Percentiles rank a stretch among this genome's conserved stretches.
These are phyloP conservation scores for Myathropa florea DNA, from an alignment of 2,888 invertebrate genomes.

Conservation along the genomic window DNA sequence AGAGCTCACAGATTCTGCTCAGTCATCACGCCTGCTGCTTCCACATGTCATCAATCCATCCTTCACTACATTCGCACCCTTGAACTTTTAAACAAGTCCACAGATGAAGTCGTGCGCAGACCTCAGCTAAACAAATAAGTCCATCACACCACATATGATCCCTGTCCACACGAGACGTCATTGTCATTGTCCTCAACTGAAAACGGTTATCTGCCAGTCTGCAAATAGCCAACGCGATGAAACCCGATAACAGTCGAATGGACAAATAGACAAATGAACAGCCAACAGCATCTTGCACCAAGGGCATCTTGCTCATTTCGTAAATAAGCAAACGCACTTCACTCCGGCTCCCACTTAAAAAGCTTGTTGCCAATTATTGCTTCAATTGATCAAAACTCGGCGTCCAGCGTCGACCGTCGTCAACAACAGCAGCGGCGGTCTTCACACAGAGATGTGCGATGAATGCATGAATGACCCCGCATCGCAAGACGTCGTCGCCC, in stretches of 20 bases:
- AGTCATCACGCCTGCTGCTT: no score
- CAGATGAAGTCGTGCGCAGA: no score
- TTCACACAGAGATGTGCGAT: slow-evolving; percentile 26
- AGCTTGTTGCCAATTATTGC: slow-evolving; percentile 4
- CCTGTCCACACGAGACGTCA: no score
- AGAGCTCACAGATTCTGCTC: no score
- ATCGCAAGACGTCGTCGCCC: slow-evolving; percentile 6
- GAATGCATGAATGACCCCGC: slow-evolving; percentile 38
- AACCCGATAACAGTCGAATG: no score
- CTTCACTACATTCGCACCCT: no score
- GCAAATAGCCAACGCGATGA: background rate
- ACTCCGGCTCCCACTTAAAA: background rate
- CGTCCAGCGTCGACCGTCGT: background rate
- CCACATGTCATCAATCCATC: no score
- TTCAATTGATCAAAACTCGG: slow-evolving; percentile 24
- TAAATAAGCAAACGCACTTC: slow-evolving; percentile 22
- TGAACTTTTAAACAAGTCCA: no score
- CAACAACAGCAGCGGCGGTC: background rate
- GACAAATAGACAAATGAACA: background rate
- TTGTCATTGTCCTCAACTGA: no score
- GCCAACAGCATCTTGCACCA: background rate
- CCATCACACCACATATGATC: no score
- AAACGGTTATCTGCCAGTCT: background rate
- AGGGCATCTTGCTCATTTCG: background rate
- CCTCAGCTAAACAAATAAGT: no score